Conservation (phyloP, 1,140 invertebrate genomes). For the Papilio machaon region DNA sequence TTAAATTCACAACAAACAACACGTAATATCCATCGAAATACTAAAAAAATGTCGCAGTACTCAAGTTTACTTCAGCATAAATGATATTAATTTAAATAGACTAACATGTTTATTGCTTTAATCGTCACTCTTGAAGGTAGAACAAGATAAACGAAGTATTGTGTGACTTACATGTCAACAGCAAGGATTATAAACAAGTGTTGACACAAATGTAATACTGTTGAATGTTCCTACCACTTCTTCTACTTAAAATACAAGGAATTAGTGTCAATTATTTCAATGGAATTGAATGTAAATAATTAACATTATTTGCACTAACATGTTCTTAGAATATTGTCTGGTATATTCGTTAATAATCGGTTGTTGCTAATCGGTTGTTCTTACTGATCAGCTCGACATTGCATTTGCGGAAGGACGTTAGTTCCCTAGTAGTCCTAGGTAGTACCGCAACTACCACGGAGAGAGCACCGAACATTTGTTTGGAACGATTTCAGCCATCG, state of each 20-base stretch:
- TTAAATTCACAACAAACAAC: neutral
- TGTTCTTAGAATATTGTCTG: neutral
- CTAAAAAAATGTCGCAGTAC: constrained; percentile 2
- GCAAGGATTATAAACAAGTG: constrained; percentile 35
- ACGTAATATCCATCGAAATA: neutral
- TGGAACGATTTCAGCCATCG: too few relatives aligned
- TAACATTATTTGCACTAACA: neutral
- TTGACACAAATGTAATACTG: constrained; percentile 6
- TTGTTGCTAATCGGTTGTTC: too few relatives aligned
- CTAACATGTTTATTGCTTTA: constrained; percentile 57
- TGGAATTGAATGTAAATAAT: neutral
- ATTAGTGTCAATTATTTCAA: constrained; percentile 25
- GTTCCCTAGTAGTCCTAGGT: too few relatives aligned
- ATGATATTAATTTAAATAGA: constrained; percentile 35
- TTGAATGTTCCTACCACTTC: constrained; percentile 28
- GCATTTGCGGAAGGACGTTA: too few relatives aligned
- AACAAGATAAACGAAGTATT: constrained; percentile 45
- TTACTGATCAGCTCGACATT: too few relatives aligned
- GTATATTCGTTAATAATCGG: too few relatives aligned
- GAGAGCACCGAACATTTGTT: too few relatives aligned
- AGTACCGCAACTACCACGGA: too few relatives aligned
- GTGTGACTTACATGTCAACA: constrained; percentile 25
- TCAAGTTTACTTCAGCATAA: neutral
- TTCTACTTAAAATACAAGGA: constrained; percentile 27
- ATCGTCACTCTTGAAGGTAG: constrained; percentile 57